phyloP scores from a whole-genome alignment of 2,113 vertebrate genomes.

The Empidonax alnorum region DNA sequence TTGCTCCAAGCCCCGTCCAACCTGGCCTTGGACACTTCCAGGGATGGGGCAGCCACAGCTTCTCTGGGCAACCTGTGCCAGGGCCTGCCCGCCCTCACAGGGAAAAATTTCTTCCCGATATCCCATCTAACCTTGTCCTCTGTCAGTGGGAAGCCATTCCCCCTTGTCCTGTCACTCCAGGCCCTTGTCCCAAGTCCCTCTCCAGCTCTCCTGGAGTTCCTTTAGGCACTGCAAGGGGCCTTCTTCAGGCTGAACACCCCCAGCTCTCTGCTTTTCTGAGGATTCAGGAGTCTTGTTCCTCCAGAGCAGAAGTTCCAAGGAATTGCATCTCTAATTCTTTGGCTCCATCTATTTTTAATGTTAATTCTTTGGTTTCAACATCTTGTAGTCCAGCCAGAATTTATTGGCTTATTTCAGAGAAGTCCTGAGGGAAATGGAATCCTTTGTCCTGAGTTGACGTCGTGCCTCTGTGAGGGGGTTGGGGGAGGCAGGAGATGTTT shows the following conservation, averaged over 20 bases:
- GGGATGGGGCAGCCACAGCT: neutral
- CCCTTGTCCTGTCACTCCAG: neutral
- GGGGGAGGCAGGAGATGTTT: neutral
- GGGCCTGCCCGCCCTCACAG: no score
- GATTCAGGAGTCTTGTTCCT: neutral
- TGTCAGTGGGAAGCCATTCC: neutral
- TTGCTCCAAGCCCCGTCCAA: neutral
- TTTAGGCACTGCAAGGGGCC: neutral
- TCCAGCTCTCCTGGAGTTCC: neutral
- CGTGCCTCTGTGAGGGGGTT: neutral
- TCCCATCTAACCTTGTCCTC: rapidly evolving
- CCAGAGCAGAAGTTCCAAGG: neutral
- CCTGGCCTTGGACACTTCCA: neutral
- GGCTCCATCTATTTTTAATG: neutral
- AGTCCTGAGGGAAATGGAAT: neutral
- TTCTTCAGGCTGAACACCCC: neutral
- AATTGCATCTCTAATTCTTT: neutral
- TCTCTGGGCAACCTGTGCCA: neutral
- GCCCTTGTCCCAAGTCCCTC: neutral
- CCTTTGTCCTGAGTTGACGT: neutral
- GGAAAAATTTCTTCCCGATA: neutral
- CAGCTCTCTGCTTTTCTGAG: neutral
- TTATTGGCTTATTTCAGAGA: neutral
- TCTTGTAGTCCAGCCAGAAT: neutral
- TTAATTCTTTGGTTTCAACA: neutral